A percentile compares a stretch with the other conserved stretches of the same genome.
Conservation (phyloP, 1,140 invertebrate genomes). For the Mizuhopecten yessoensis region DNA sequence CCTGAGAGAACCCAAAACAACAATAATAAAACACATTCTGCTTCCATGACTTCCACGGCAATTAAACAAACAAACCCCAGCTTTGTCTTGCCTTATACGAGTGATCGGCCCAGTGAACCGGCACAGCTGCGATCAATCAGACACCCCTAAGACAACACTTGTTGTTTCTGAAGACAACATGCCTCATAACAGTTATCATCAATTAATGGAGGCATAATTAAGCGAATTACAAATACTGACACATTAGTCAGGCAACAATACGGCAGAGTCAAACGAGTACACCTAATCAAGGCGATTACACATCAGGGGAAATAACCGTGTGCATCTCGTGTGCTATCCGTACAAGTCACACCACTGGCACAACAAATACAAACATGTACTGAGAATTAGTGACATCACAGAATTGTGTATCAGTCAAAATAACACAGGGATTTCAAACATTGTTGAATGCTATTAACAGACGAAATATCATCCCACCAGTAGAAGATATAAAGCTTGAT, state of each 20-base stretch:
- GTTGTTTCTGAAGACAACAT: conserved; percentile 33
- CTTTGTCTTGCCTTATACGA: conserved; percentile 4
- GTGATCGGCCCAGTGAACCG: conserved; percentile 5
- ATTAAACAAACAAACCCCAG: conserved; percentile 27
- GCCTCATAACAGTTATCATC: conserved; percentile 39
- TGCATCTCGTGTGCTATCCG: background rate
- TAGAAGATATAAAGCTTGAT: too few relatives aligned
- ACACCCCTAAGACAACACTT: background rate
- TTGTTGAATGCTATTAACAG: background rate
- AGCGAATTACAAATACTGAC: conserved; percentile 19
- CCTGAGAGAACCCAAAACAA: conserved; percentile 23
- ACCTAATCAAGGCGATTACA: conserved; percentile 18
- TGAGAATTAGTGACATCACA: conserved; percentile 1
- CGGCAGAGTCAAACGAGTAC: background rate
- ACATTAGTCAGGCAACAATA: conserved; percentile 38
- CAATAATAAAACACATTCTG: conserved; percentile 34
- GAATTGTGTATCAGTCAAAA: background rate
- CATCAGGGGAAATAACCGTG: background rate
- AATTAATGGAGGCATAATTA: conserved; percentile 35
- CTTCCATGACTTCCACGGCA: conserved; percentile 10
- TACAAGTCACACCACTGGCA: background rate
- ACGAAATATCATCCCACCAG: background rate
- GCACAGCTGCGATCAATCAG: conserved; percentile 16
- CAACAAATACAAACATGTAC: conserved; percentile 17
- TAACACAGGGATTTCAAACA: background rate